A percentile compares a stretch with the other conserved stretches of the same genome.
Evolutionary conservation across 2,888 invertebrate species (phyloP).

Genomic region (Protophormia terraenovae): DNA sequence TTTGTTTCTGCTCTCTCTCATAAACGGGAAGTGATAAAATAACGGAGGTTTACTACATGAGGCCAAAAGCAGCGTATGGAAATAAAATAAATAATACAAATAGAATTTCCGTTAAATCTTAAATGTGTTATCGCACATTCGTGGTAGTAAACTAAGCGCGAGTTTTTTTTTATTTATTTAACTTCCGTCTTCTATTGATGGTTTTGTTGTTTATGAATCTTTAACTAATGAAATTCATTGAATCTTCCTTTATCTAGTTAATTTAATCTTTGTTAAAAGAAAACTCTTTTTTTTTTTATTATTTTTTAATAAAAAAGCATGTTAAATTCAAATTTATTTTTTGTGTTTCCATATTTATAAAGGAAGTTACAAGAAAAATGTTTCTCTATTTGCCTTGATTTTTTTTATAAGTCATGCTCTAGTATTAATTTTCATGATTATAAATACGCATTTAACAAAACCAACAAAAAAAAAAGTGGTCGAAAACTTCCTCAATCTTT

Average conservation of each 20-base stretch:
- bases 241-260: conserved; percentile 57
- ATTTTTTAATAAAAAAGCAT: conserved; percentile 2
- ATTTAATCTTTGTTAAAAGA: conserved; percentile 31
- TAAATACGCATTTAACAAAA: conserved; percentile 51
- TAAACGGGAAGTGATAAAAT: conserved; percentile 67
- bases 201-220: conserved; percentile 26
- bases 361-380: conserved; percentile 62
- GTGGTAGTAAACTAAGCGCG: neutral
- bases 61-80: neutral
- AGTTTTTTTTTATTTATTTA: conserved; percentile 16
- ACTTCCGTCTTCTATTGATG: conserved; percentile 55
- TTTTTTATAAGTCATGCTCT: conserved; percentile 68
- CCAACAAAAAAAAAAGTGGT: neutral
- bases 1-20: neutral
- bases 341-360: neutral
- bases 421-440: conserved; percentile 55
- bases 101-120: conserved; percentile 67
- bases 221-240: conserved; percentile 52
- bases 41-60: conserved; percentile 59
- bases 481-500: conserved; percentile 65
- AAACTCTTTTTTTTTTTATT: conserved; percentile 2
- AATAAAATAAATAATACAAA: conserved; percentile 19
- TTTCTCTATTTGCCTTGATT: conserved; percentile 61
- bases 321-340: conserved; percentile 26
- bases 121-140: too few species aligned